Evolutionary conservation across 2,113 vertebrate genomes (phyloP), one percentile per base, ranked within the genome.

Genomic region (Eubucco bourcierii): DNA sequence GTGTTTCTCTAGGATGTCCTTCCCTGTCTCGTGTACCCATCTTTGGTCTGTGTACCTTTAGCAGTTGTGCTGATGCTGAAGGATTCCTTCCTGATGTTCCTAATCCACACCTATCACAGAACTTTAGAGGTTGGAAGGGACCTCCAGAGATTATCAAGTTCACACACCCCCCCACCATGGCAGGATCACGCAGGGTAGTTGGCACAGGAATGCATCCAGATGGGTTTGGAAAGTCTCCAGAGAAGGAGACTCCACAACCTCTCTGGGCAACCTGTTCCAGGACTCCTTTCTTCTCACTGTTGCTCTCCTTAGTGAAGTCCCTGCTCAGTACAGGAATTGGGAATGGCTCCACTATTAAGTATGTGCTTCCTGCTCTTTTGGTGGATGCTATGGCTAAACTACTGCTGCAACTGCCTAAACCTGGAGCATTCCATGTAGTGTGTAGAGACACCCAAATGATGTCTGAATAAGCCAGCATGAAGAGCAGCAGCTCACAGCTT

Each of bases 91-190:
- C 15, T 67, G 8, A 4, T 59, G 2, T 58, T 73, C 52, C 34
- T 4, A 3, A 24, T 24, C 50, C 18, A 25, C 50, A 52, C 23
- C 0, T 58, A 15, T 27, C 34, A 8, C 3, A 2, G 0, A 46
- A 46, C 11, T 46, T 46, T 46, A 46, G 44, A 46, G 44, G 17
- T 46, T 46, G 44, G 44, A 46, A 46, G 44, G 15, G 44, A 46
- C 44, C 44, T 18, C 44, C 44, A 46, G 44, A 46, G 44, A 46
- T 46, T 7, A 46, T 46, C 15, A 18, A 16, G 15, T 17, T 15
- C 16, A 15, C 44, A 39, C 39, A 39, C 44, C 16, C 15, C 44
- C 41, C 41, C 15, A 15, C 41, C 15, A 44, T 15, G 16, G 44
- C 44, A 46, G 44, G 15, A 46, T 46, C 44, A 46, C 44, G 16